Conservation (phyloP, 2,113 vertebrate genomes). For the Podarcis muralis region DNA sequence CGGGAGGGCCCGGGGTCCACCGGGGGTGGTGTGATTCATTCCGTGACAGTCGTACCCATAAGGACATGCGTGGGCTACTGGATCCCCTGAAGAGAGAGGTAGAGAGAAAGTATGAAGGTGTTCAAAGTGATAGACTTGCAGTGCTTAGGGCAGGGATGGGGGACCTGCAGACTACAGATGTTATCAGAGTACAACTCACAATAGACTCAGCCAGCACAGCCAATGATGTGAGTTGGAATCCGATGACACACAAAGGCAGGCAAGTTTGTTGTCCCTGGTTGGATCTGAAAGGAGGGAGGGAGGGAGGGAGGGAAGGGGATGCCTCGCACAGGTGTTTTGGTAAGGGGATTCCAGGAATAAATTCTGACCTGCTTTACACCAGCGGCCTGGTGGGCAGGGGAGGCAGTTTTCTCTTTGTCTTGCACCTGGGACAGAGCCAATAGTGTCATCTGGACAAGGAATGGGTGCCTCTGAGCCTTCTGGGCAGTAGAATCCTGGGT, state of each 20-base stretch:
- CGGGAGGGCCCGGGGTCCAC: slow-evolving; percentile 69
- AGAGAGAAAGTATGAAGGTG: not conserved
- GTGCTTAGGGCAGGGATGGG: not conserved
- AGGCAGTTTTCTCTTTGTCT: slow-evolving; percentile 79
- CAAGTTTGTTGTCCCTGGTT: not conserved
- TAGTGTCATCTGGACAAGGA: slow-evolving; percentile 82
- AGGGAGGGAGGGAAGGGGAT: no score
- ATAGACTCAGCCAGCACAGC: not conserved
- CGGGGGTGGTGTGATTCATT: slow-evolving; percentile 61
- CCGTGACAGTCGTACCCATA: slow-evolving; percentile 85
- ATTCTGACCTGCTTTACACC: slow-evolving; percentile 85
- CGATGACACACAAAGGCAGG: not conserved
- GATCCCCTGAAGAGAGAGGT: slow-evolving; percentile 74
- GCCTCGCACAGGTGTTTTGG: not conserved
- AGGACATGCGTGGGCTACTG: slow-evolving; percentile 75
- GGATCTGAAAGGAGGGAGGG: no score
- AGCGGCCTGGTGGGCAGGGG: slow-evolving; percentile 81
- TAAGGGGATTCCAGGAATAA: not conserved
- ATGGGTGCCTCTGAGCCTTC: slow-evolving; percentile 79
- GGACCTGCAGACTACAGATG: not conserved
- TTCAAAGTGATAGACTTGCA: not conserved
- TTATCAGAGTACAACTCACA: not conserved
- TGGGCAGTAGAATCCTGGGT: slow-evolving; percentile 86
- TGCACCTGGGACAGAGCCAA: slow-evolving; percentile 76
- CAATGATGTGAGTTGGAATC: not conserved